Evolutionary conservation across 2,113 vertebrate genomes (phyloP), one percentile per base, ranked within the genome.

Genomic region (Oncorhynchus tshawytscha): DNA sequence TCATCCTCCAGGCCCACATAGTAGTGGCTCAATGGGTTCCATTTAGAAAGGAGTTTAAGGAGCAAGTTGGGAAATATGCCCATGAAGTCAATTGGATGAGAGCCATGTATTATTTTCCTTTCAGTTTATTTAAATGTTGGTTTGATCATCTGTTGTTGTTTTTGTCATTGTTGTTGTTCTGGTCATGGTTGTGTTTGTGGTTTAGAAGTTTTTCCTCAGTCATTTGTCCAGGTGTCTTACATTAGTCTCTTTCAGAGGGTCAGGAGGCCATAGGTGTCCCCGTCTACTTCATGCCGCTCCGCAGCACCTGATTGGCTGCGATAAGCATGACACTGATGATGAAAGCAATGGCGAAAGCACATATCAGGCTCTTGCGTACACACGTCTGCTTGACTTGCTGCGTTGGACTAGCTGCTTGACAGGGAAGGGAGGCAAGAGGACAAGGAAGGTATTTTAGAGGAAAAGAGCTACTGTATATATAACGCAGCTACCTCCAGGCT

Each of bases 271-370:
- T 54, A 68, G 66, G 49, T 1, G 13, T 57, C 48, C 4, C 27
- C 0, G 72, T 49, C 89, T 95, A 99, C 81, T 99, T 97, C 97
- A 99, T 99, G 87, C 97, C 97, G 1, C 97, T 98, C 76, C 97
- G 94, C 93, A 99, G 94, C 87, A 99, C 96, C 92, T 99, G 97
- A 92, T 99, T 99, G 92, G 97, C 97, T 0, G 97, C 97, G 25
- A 99, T 99, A 75, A 98, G 95, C 96, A 99, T 98, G 85, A 99
- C 97, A 18, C 97, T 99, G 92, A 98, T 99, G 95, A 99, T 97
- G 93, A 99, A 99, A 84, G 97, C 97, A 1, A 99, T 97, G 84
- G 97, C 97, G 0, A 99, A 99, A 88, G 97, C 97, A 92, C 97
- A 98, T 89, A 99, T 99, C 78, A 99, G 94, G 79, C 97, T 99